phyloP scores from a whole-genome alignment of 2,888 invertebrate genomes.

The Drosophila nr. perissopoda region DNA sequence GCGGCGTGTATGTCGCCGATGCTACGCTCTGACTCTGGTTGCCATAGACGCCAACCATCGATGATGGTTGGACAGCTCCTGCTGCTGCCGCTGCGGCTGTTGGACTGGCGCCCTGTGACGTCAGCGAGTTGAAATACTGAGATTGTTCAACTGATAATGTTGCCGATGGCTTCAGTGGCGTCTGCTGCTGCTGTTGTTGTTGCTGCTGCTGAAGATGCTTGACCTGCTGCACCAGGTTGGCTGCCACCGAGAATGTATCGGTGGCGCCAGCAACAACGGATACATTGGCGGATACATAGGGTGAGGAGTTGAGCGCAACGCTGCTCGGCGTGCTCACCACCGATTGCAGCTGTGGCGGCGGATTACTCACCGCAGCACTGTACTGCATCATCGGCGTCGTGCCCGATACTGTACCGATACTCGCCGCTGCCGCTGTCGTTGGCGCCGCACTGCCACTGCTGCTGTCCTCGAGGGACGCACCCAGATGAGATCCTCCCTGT shows the following conservation, averaged over 20 bases:
- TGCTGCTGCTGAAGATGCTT: conserved; percentile 78
- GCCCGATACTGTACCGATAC: conserved; percentile 58
- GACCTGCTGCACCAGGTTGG: conserved; percentile 80
- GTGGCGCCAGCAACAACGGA: conserved; percentile 39
- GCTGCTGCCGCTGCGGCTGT: conserved; percentile 59
- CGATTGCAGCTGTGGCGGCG: conserved; percentile 67
- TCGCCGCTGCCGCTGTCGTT: conserved; percentile 33
- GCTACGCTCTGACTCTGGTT: conserved; percentile 39
- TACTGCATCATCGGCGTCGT: conserved; percentile 81
- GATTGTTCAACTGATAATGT: conserved; percentile 88
- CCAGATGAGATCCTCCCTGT: conserved; percentile 78
- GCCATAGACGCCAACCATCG: conserved; percentile 50
- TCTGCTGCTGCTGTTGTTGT: conserved; percentile 83
- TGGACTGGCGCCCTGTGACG: conserved; percentile 81
- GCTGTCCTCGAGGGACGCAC: conserved; percentile 78
- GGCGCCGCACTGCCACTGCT: conserved; percentile 51
- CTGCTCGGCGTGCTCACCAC: conserved; percentile 55
- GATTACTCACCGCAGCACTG: conserved; percentile 81
- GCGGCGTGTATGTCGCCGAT: conserved; percentile 75
- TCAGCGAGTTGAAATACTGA: conserved; percentile 87
- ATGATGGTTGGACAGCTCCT: conserved; percentile 54
- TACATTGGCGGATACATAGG: conserved; percentile 45
- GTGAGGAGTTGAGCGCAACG: conserved; percentile 49
- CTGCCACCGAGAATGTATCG: conserved; percentile 81
- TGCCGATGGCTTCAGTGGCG: conserved; percentile 87